Evolutionary conservation across 2,797 vertebrate species (phyloP).

Genomic region (Amazonetta brasiliensis): DNA sequence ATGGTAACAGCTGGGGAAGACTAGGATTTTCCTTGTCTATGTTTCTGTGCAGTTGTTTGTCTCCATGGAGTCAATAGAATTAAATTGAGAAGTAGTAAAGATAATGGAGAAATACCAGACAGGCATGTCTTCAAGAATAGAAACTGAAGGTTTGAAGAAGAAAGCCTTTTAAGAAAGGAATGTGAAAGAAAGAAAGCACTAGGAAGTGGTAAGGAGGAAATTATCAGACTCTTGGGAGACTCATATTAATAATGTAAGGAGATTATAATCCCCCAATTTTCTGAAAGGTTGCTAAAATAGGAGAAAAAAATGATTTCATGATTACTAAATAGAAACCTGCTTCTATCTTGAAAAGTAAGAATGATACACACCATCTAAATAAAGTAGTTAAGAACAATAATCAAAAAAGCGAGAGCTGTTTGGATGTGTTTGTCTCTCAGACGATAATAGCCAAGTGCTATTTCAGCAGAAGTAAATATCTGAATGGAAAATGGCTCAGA

Average conservation of each 20-base stretch:
- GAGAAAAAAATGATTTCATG: not conserved
- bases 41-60: not conserved
- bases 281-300: not conserved
- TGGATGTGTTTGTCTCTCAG: not conserved
- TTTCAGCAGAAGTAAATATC: slow-evolving; percentile 15
- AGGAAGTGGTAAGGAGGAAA: not conserved
- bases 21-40: not conserved
- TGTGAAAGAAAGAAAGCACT: not conserved
- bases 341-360: not conserved
- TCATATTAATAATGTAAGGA: not conserved
- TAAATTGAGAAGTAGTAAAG: not conserved
- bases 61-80: not conserved
- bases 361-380: not conserved
- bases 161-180: not conserved
- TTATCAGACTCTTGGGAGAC: not conserved
- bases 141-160: not conserved
- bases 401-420: not conserved
- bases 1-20: not conserved
- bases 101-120: not conserved
- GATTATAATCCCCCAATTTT: not conserved
- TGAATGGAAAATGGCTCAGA: not conserved
- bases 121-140: not conserved
- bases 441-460: not conserved
- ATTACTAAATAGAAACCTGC: not conserved
- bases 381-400: not conserved